Evolutionary conservation across 2,797 vertebrate genomes (phyloP).

Genomic region (Anas capensis): DNA sequence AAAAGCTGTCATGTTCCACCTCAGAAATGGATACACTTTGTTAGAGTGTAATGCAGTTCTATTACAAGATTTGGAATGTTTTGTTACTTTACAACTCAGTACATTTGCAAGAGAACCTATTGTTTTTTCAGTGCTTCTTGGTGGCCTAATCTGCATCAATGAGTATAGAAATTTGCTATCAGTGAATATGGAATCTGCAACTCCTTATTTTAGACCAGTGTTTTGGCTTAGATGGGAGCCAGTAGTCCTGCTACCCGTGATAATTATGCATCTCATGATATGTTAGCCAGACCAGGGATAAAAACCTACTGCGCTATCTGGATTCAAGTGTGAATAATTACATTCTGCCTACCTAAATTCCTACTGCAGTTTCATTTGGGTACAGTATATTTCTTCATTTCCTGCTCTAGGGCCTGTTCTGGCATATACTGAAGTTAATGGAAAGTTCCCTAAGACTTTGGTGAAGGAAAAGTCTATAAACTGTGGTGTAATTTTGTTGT

Average conservation of each 20-base stretch:
- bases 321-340: constrained; percentile 46
- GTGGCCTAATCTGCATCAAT: not conserved
- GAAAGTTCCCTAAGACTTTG: constrained; percentile 40
- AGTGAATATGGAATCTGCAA: not conserved
- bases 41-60: constrained; percentile 6
- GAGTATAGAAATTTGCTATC: not conserved
- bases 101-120: not conserved
- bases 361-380: constrained; percentile 41
- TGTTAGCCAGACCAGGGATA: not conserved
- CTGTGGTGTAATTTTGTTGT: constrained; percentile 1
- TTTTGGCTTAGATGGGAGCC: constrained; percentile 3
- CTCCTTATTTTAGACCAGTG: not conserved
- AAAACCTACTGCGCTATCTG: not conserved
- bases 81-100: not conserved
- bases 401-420: constrained; percentile 31
- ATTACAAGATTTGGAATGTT: constrained; percentile 20
- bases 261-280: not conserved
- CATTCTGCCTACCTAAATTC: constrained; percentile 45
- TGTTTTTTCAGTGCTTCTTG: not conserved
- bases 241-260: not conserved
- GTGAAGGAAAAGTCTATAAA: constrained; percentile 33
- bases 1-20: constrained; percentile 57
- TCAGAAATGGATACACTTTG: constrained; percentile 58
- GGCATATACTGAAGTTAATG: constrained; percentile 26
- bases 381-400: constrained; percentile 63